Base-by-base conservation (phyloP, 1,140 invertebrate genomes). In the Propsilocerus akamusi region DNA sequence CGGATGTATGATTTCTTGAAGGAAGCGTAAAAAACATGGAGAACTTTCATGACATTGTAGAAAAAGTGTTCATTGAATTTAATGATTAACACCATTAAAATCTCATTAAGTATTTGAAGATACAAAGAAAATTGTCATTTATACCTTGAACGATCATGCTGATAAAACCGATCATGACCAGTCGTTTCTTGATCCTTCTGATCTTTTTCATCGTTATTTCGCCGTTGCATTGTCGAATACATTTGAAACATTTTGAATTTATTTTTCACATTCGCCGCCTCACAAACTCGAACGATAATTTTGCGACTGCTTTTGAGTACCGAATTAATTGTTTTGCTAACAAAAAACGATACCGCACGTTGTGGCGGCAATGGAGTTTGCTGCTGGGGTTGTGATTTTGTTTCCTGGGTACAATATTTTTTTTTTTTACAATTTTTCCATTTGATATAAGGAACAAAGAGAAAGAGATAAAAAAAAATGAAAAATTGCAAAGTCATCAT, bases 101-200 rank as follows among this genome's bases (percentile, higher is more conserved):
- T n/a, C n/a, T n/a, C n/a, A n/a, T n/a, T n/a, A n/a, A n/a, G n/a
- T n/a, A n/a, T n/a, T n/a, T n/a, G n/a, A n/a, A n/a, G n/a, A n/a
- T n/a, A n/a, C n/a, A n/a, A n/a, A n/a, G n/a, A n/a, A n/a, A 25
- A 49, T 47, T 61, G 60, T 62, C 64, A 66, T 51, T 72, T 75
- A 4, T 72, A 71, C 26, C 73, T 69, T 3, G 76, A 69, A 1
- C 75, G 67, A 32, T 79, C 76, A n/a, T n/a, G n/a, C 57, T 81
- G 78, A 56, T 79, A 83, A 58, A 83, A 84, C 50, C 79, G 67
- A 55, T 84, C 82, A 54, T 85, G 82, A 2, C 82, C 81, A 4
- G 80, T 85, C 2, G 78, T 75, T 32, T 78, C 72, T 0, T 70
- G 64, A 48, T 75, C 72, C 52, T 72, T 71, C 26, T 68, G 68